These are phyloP conservation scores for Athalia circularis DNA, from an alignment of 2,888 invertebrate species.

Conservation along the genomic window DNA sequence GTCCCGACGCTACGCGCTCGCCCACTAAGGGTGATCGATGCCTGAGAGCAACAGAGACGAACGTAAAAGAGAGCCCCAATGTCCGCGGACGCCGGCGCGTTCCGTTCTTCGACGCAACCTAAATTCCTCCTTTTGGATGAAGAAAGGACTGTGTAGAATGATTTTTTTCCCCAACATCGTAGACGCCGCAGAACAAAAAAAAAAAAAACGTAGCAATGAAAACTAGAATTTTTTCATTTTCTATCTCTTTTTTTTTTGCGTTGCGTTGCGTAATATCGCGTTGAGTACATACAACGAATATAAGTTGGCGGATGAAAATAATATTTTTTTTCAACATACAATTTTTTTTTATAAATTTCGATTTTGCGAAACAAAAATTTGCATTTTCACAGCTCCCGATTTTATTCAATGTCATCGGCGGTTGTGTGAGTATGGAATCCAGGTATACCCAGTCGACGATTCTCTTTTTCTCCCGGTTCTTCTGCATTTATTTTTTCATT, in stretches of 20 bases:
- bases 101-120: background rate
- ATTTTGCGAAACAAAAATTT: too few species aligned
- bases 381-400: too few species aligned
- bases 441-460: too few species aligned
- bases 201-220: background rate
- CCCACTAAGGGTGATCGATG: slow-evolving; percentile 61
- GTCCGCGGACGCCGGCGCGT: slow-evolving; percentile 58
- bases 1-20: slow-evolving; percentile 54
- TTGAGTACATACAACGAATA: too few species aligned
- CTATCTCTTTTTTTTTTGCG: slow-evolving; percentile 29
- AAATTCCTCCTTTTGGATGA: background rate
- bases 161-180: too few species aligned
- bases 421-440: too few species aligned
- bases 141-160: background rate
- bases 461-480: too few species aligned
- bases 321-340: too few species aligned
- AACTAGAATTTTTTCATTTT: background rate
- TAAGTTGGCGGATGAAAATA: too few species aligned
- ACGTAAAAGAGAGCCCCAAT: slow-evolving; percentile 39
- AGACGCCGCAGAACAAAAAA: background rate
- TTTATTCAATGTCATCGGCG: too few species aligned
- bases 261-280: background rate
- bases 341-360: too few species aligned
- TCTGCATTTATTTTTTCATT: too few species aligned
- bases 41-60: slow-evolving; percentile 59